Conservation (phyloP, 2,797 vertebrate species). For the Acanthornis magna region DNA sequence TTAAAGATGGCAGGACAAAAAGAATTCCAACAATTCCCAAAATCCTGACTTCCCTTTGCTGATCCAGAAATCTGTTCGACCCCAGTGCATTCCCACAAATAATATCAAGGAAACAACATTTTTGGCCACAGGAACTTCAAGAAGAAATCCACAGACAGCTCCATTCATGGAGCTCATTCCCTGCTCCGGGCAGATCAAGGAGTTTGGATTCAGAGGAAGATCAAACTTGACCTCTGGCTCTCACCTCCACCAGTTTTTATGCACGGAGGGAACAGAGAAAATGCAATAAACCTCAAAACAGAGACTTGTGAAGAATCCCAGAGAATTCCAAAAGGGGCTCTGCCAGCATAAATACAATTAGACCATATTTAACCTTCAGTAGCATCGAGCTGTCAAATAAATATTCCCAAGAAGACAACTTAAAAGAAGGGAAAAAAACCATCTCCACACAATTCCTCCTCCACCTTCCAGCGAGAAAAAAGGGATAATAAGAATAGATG, state of each 20-base stretch:
- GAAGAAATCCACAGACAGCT: neutral
- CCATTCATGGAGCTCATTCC: neutral
- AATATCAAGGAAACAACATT: neutral
- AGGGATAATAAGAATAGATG: neutral
- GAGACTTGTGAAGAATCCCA: neutral
- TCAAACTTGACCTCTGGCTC: conserved; percentile 23
- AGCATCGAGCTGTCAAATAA: neutral
- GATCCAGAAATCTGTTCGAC: neutral
- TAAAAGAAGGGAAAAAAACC: neutral
- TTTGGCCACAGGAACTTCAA: neutral
- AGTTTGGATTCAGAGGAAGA: neutral
- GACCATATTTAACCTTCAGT: neutral
- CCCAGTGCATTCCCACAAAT: rapidly evolving
- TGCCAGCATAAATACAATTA: neutral
- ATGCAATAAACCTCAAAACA: neutral
- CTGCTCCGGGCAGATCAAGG: neutral
- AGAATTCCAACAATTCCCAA: neutral
- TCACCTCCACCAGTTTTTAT: neutral
- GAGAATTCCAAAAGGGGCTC: neutral
- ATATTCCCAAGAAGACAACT: neutral
- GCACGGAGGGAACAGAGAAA: neutral
- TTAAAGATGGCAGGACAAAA: neutral
- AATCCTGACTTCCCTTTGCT: neutral
- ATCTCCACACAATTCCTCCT: neutral
- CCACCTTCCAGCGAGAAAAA: neutral